phyloP scores from a whole-genome alignment of 2,797 vertebrate genomes.

The Stomatorhinus walkeri region DNA sequence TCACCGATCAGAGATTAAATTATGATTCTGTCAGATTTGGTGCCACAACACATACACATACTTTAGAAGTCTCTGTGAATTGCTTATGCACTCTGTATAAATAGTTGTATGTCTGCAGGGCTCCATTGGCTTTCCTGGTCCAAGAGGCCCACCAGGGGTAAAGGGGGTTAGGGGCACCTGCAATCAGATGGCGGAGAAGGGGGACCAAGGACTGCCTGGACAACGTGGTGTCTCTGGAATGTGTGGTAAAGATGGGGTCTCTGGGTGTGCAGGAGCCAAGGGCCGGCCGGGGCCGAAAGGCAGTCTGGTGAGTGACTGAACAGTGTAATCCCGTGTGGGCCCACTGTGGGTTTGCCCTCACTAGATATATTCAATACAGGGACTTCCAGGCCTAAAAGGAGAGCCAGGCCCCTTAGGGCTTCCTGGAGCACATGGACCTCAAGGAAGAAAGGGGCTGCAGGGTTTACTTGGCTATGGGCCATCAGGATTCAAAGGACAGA shows the following conservation, averaged over 20 bases:
- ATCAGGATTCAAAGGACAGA: constrained; percentile 41
- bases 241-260: constrained; percentile 30
- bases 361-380: constrained; percentile 32
- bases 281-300: constrained; percentile 48
- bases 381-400: constrained; percentile 45
- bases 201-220: constrained; percentile 38
- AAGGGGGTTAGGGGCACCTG: constrained; percentile 46
- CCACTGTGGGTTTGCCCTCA: neutral
- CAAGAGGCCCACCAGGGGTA: constrained; percentile 33
- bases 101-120: constrained; percentile 39
- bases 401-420: constrained; percentile 36
- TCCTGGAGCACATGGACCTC: constrained; percentile 38
- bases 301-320: constrained; percentile 33
- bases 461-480: constrained; percentile 45
- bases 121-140: constrained; percentile 39
- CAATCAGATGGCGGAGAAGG: constrained; percentile 38
- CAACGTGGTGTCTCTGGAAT: constrained; percentile 30
- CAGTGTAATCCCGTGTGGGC: neutral
- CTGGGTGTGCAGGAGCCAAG: constrained; percentile 40
- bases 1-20: neutral
- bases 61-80: neutral
- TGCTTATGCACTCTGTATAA: neutral
- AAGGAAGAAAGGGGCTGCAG: constrained; percentile 47
- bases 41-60: neutral
- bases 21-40: neutral